phyloP scores from a whole-genome alignment of 2,113 vertebrate genomes.

The Microtus montanus region DNA sequence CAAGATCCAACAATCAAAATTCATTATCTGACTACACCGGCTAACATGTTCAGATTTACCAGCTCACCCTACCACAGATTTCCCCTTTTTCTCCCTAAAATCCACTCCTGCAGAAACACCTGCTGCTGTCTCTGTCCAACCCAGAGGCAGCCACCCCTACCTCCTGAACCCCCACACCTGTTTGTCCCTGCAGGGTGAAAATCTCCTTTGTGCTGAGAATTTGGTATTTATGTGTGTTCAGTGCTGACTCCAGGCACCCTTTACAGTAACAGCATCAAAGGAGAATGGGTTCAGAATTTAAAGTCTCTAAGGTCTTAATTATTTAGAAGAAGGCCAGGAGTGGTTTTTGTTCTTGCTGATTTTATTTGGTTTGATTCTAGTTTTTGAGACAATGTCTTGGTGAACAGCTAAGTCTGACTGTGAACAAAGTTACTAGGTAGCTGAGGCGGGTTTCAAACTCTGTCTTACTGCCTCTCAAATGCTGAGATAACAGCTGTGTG shows the following conservation, averaged over 20 bases:
- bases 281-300: not conserved
- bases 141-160: not conserved
- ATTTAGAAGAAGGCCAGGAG: not conserved
- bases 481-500: not conserved
- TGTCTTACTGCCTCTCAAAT: not conserved
- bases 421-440: not conserved
- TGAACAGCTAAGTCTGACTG: not conserved
- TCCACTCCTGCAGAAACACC: not conserved
- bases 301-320: not conserved
- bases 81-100: not conserved
- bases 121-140: not conserved
- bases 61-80: not conserved
- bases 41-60: too few species aligned
- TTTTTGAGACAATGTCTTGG: not conserved
- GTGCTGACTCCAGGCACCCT: not conserved
- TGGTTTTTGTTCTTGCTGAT: not conserved
- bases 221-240: not conserved
- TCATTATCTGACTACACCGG: not conserved
- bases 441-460: not conserved
- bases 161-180: not conserved
- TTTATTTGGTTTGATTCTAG: not conserved
- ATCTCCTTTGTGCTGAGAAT: not conserved
- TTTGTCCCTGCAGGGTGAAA: not conserved
- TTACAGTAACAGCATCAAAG: not conserved
- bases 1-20: not conserved